Base-by-base conservation (phyloP, 2,797 vertebrate genomes). In the Poecilia gillii region DNA sequence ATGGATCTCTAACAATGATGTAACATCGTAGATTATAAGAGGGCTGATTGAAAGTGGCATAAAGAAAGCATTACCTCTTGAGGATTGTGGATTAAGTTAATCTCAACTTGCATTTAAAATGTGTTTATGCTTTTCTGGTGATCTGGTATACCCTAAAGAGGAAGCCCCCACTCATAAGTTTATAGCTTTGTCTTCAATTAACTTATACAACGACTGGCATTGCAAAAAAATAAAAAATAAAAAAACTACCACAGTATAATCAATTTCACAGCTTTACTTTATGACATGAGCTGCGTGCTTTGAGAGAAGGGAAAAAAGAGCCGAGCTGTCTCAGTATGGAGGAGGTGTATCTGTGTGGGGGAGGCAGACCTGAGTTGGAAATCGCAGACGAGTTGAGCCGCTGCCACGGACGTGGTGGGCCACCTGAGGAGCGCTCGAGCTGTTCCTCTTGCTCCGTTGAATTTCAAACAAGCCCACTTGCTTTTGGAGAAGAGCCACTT, bases 351-450 rank as follows among this genome's bases (percentile, higher is more conserved):
- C 11, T 70, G 82, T 81, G 73, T 79, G 84, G 79, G 89, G 79
- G 82, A 64, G 84, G 85, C 89, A 85, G 82, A 77, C 49, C 51
- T 73, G 74, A 79, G 83, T 66, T 81, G 76, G 82, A 83, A 83
- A 88, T 85, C 76, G 85, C 77, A 91, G 92, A 90, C 90, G 92
- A 91, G 87, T 87, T 90, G 88, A 92, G 86, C 77, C 62, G 81
- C 87, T 84, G 93, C 90, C 87, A 91, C 45, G 74, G 86, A 92
- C 90, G 85, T 82, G 83, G 70, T 82, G 79, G 92, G 85, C 90
- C 94, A 94, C 94, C 95, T 93, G 93, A 94, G 89, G 94, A 93
- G 93, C 84, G 74, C 73, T 88, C 89, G 80, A 87, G 88, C 93
- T 94, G 91, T 91, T 90, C 83, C 84, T 86, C 86, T 82, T 53